These are phyloP conservation scores for Austrofundulus limnaeus DNA, from an alignment of 2,113 vertebrate species.

Conservation along the genomic window DNA sequence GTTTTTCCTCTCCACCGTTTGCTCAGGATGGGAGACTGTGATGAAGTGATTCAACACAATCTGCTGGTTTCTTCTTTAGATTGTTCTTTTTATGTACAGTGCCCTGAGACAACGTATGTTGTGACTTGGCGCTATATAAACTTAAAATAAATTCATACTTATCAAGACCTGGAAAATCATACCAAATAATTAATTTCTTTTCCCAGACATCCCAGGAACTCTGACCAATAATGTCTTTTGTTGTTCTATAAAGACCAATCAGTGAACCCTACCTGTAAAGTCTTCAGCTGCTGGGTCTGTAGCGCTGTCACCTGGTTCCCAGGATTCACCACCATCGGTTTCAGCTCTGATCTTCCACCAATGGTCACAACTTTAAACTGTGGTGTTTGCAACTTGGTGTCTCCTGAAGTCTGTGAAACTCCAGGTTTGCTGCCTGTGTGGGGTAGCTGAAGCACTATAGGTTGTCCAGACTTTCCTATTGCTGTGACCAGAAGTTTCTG, in stretches of 20 bases:
- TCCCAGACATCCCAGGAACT: too few species aligned
- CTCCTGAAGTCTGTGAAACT: constrained; percentile 77
- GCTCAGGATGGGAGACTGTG: too few species aligned
- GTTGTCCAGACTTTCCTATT: constrained; percentile 90
- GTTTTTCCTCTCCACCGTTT: too few species aligned
- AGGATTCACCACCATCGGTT: constrained; percentile 83
- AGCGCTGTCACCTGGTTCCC: constrained; percentile 86
- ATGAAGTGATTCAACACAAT: too few species aligned
- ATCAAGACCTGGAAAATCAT: too few species aligned
- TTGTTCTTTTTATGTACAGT: too few species aligned
- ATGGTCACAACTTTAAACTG: constrained; percentile 95
- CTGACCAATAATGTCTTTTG: neutral
- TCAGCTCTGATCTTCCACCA: constrained; percentile 87
- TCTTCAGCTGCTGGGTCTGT: constrained; percentile 93
- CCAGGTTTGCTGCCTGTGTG: constrained; percentile 82
- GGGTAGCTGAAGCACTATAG: constrained; percentile 90
- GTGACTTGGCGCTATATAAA: too few species aligned
- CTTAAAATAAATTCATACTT: too few species aligned
- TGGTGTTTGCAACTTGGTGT: constrained; percentile 83
- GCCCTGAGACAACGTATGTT: too few species aligned
- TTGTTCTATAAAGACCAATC: neutral
- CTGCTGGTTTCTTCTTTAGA: too few species aligned
- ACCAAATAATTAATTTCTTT: too few species aligned
- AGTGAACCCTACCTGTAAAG: constrained; percentile 84
- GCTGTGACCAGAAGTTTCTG: constrained; percentile 94